Conservation (phyloP, 2,797 vertebrate species). For the Garrulus glandarius region DNA sequence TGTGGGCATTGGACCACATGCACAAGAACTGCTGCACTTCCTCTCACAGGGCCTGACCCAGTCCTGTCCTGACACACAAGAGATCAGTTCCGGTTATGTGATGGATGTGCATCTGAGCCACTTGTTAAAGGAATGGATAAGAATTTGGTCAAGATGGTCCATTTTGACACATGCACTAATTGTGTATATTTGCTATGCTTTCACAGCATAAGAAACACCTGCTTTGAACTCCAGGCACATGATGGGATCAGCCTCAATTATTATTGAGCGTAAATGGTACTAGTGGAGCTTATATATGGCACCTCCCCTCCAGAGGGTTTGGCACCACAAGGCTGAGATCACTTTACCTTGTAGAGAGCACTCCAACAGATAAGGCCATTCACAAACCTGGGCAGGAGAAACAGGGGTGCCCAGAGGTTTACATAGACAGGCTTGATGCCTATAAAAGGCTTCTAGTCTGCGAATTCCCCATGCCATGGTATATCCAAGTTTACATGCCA, state of each 20-base stretch:
- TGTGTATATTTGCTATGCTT: neutral
- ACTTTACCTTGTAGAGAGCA: neutral
- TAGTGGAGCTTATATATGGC: neutral
- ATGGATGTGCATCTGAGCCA: neutral
- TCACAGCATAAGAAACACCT: neutral
- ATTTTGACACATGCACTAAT: neutral
- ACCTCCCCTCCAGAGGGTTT: fast-evolving
- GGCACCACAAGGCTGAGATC: neutral
- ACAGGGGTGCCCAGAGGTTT: neutral
- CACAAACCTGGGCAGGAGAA: neutral
- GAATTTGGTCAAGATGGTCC: neutral
- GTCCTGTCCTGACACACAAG: neutral
- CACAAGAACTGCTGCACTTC: neutral
- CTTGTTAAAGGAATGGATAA: neutral
- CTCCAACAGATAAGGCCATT: neutral
- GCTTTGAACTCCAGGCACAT: neutral
- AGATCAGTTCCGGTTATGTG: neutral
- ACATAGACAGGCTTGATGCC: neutral
- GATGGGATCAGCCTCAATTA: neutral
- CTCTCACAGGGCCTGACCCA: neutral
- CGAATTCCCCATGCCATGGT: neutral
- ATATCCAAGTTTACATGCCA: neutral
- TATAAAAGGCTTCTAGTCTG: neutral
- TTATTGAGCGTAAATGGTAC: neutral
- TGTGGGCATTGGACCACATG: neutral